Evolutionary conservation across 2,113 vertebrate genomes (phyloP), one percentile per base, ranked within the genome.

Genomic region (Polypterus senegalus): DNA sequence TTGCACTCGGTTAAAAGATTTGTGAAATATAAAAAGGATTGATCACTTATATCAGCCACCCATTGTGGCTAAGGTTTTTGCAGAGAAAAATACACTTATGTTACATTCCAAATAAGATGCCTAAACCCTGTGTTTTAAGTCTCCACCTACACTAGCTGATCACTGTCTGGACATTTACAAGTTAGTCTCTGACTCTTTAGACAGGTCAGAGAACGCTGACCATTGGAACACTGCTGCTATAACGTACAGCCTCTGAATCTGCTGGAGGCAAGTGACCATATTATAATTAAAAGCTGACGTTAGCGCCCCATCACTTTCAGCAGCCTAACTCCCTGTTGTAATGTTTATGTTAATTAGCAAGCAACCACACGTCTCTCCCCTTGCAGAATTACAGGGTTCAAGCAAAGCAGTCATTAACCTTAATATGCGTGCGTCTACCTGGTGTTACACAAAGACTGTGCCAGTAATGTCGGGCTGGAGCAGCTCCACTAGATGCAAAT

Each of bases 281-380:
- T 54, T 62, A 46, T 59, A 62, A 66, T 68, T 61, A 71, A 61
- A 70, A 52, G 55, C 62, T 63, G 46, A 65, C 46, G 44, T 49
- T 47, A 49, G 59, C 60, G 52, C 60, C 54, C 27, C 9, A 9
- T 51, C 45, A 54, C 63, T 54, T 49, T 46, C 9, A 51, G 8
- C 10, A 9, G 9, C 60, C 52, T 43, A 11, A n/a, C 61, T 60
- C 64, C 58, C 49, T 56, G 59, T 58, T 46, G 47, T n/a, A 11
- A 52, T 65, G 67, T 68, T 68, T 68, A 68, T 51, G 63, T 68
- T 65, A 68, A 68, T 68, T 65, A 68, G 61, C 52, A 60, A 51
- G 58, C 67, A 65, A 68, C 65, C 65, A 68, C 67, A 62, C 54
- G 64, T 66, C 65, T 71, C 66, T 66, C 59, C 49, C 63, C 27